Percentiles rank a stretch among this genome's conserved stretches.
phyloP scores from a whole-genome alignment of 1,140 invertebrate genomes.

The Papilio polyxenes region DNA sequence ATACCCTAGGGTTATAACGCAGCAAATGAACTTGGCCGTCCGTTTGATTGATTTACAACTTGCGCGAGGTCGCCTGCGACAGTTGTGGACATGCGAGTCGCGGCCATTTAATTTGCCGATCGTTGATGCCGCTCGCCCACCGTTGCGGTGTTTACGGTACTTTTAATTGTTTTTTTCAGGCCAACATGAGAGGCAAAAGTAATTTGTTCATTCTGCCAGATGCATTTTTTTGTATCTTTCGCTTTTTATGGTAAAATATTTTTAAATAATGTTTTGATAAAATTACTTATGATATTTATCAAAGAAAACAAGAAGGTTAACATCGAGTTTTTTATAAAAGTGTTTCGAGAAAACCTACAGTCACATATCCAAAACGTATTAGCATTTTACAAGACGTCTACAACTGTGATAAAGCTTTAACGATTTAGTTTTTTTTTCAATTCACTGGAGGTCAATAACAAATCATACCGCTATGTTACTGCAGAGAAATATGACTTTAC shows the following conservation, averaged over 20 bases:
- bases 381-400: background rate
- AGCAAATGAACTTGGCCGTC: constrained; percentile 47
- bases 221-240: background rate
- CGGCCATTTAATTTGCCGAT: constrained; percentile 66
- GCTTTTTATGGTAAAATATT: background rate
- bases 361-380: too few relatives aligned
- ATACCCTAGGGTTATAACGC: constrained; percentile 40
- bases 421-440: background rate
- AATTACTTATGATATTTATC: too few relatives aligned
- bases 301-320: too few relatives aligned
- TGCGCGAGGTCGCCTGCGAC: constrained; percentile 44
- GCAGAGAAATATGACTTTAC: background rate
- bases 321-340: too few relatives aligned
- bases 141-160: constrained; percentile 18
- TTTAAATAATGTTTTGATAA: too few relatives aligned
- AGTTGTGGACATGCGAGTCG: constrained; percentile 49
- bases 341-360: too few relatives aligned
- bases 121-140: constrained; percentile 39
- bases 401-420: background rate
- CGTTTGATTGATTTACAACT: constrained; percentile 67
- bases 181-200: background rate
- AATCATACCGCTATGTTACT: background rate
- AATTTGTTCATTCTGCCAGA: constrained; percentile 12
- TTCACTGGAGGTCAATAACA: background rate
- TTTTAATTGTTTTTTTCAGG: constrained; percentile 20